A percentile compares a stretch with the other conserved stretches of the same genome.
phyloP scores from a whole-genome alignment of 2,888 invertebrate genomes.

The Conistra vaccinii region DNA sequence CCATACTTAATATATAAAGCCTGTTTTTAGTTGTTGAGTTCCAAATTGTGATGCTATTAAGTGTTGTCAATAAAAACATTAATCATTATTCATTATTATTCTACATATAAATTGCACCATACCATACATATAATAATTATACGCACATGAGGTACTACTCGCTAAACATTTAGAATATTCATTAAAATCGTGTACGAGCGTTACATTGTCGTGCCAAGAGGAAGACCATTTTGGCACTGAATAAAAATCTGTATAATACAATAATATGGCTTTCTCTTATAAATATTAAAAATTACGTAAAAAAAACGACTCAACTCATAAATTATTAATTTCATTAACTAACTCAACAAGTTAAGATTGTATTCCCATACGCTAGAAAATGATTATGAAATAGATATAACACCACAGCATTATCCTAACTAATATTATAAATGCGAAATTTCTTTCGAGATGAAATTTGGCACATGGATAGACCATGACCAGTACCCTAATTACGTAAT shows the following conservation, averaged over 20 bases:
- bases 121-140: conserved; percentile 23
- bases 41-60: conserved; percentile 33
- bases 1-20: conserved; percentile 30
- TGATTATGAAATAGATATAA: conserved; percentile 21
- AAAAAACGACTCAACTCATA: conserved; percentile 41
- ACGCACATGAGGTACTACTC: conserved; percentile 20
- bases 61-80: conserved; percentile 22
- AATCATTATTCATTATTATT: conserved; percentile 23
- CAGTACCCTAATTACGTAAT: too few relatives aligned
- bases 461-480: too few relatives aligned
- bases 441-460: too few relatives aligned
- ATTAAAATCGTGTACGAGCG: conserved; percentile 34
- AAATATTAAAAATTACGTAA: conserved; percentile 26
- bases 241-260: conserved; percentile 36
- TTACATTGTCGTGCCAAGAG: conserved; percentile 16
- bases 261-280: conserved; percentile 44
- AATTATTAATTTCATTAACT: conserved; percentile 47
- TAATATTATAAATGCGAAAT: too few relatives aligned
- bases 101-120: conserved; percentile 32
- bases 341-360: conserved; percentile 51
- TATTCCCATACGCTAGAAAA: conserved; percentile 49
- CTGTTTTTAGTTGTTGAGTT: conserved; percentile 18
- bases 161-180: conserved; percentile 54
- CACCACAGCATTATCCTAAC: conserved; percentile 8
- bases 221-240: conserved; percentile 60